Percentiles rank a stretch among this genome's conserved stretches.
These are phyloP conservation scores for Leucoraja erinaceus DNA, from an alignment of 2,113 vertebrate genomes.

Conservation along the genomic window DNA sequence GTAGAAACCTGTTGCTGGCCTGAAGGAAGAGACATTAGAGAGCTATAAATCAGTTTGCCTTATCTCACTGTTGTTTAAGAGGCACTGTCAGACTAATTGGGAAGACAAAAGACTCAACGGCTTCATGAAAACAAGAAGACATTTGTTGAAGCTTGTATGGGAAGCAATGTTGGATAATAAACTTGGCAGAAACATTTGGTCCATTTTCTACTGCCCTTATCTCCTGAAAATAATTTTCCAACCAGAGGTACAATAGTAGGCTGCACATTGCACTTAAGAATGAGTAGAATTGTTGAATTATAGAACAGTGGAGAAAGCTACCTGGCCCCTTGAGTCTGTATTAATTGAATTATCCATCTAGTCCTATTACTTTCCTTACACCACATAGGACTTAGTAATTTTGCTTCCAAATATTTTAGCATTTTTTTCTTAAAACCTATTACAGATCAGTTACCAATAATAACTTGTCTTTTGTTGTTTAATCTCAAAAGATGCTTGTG, in stretches of 20 bases:
- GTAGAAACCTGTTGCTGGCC: background rate
- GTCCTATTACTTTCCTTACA: background rate
- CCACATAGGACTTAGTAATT: background rate
- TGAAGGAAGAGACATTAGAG: background rate
- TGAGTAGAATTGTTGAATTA: background rate
- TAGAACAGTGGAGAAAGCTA: background rate
- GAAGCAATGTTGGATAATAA: background rate
- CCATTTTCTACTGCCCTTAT: background rate
- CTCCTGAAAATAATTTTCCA: background rate
- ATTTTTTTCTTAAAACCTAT: background rate
- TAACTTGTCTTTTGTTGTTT: background rate
- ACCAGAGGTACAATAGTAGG: background rate
- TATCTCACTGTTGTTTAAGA: background rate
- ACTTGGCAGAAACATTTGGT: background rate
- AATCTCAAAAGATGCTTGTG: background rate
- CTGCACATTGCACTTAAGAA: background rate
- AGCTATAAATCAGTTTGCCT: background rate
- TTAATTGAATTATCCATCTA: background rate
- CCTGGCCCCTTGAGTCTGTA: background rate
- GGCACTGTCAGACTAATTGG: constrained; percentile 8
- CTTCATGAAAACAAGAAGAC: background rate
- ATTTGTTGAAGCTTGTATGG: background rate
- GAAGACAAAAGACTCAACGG: background rate
- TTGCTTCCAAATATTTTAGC: background rate
- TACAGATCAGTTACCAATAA: background rate